Evolutionary conservation across 2,113 vertebrate genomes (phyloP).

Genomic region (Gallinago undulata): DNA sequence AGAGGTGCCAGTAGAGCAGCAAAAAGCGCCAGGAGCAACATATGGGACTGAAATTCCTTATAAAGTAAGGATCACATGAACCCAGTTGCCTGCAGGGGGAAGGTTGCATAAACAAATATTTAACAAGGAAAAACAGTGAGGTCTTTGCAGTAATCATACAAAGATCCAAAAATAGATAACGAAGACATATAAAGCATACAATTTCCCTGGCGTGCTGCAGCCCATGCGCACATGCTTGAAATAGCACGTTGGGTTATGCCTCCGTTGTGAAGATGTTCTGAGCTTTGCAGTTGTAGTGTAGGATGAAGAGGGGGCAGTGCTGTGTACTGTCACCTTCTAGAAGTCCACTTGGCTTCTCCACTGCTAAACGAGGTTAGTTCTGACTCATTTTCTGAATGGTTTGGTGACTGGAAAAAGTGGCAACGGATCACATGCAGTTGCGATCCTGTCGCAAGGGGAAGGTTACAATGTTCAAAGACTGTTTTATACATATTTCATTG

Average conservation of each 20-base stretch:
- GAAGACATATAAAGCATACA: neutral
- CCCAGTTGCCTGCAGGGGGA: slow-evolving; percentile 8
- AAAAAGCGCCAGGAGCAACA: slow-evolving; percentile 44
- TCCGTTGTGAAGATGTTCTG: neutral
- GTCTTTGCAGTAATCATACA: slow-evolving; percentile 39
- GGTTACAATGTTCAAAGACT: slow-evolving; percentile 46
- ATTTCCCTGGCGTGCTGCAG: neutral
- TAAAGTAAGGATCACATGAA: slow-evolving; percentile 58
- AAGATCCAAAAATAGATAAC: slow-evolving; percentile 49
- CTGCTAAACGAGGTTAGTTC: neutral
- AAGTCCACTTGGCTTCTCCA: neutral
- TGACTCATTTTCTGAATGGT: slow-evolving; percentile 37
- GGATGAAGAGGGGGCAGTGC: neutral
- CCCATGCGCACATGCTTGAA: neutral
- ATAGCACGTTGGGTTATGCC: neutral
- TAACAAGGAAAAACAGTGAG: slow-evolving; percentile 39
- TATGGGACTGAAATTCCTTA: slow-evolving; percentile 57
- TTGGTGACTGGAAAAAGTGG: slow-evolving; percentile 39
- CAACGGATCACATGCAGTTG: neutral
- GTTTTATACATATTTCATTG: slow-evolving; percentile 66
- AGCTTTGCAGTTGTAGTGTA: neutral
- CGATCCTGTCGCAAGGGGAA: neutral
- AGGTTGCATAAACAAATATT: slow-evolving; percentile 56
- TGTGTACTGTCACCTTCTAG: neutral
- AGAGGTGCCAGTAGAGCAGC: slow-evolving; percentile 52